phyloP scores from a whole-genome alignment of 2,113 vertebrate species.

The Chionodraco myersi region DNA sequence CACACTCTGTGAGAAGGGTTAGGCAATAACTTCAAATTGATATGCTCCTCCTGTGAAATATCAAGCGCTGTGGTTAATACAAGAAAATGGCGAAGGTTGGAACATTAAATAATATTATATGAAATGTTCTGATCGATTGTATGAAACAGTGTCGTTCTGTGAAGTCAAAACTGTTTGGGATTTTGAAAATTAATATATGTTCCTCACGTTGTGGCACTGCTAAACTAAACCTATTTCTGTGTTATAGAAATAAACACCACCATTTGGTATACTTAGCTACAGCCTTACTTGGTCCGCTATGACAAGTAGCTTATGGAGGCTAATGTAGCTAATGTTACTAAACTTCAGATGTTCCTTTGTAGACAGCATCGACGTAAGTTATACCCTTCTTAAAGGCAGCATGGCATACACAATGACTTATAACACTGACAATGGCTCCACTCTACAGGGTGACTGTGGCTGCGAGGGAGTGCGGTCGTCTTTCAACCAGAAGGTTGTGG shows the following conservation, averaged over 20 bases:
- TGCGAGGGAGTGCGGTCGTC: no score
- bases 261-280: no score
- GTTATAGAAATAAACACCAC: not conserved
- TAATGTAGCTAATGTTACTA: not conserved
- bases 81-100: not conserved
- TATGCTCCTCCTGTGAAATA: not conserved
- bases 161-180: conserved; percentile 11
- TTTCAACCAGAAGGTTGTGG: no score
- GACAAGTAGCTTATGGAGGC: not conserved
- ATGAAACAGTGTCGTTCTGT: conserved; percentile 15
- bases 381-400: not conserved
- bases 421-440: conserved; percentile 6
- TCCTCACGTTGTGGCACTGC: not conserved
- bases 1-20: conserved; percentile 8
- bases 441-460: no score
- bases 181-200: conserved; percentile 15
- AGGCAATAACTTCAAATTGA: not conserved
- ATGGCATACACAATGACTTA: not conserved
- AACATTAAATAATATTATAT: conserved; percentile 2
- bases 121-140: conserved; percentile 25
- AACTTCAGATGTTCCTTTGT: not conserved
- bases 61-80: not conserved
- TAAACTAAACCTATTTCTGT: conserved; percentile 1
- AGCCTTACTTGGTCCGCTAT: not conserved
- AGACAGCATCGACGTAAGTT: not conserved